Evolutionary conservation across 2,797 vertebrate species (phyloP).

Genomic region (Spinus pinus): DNA sequence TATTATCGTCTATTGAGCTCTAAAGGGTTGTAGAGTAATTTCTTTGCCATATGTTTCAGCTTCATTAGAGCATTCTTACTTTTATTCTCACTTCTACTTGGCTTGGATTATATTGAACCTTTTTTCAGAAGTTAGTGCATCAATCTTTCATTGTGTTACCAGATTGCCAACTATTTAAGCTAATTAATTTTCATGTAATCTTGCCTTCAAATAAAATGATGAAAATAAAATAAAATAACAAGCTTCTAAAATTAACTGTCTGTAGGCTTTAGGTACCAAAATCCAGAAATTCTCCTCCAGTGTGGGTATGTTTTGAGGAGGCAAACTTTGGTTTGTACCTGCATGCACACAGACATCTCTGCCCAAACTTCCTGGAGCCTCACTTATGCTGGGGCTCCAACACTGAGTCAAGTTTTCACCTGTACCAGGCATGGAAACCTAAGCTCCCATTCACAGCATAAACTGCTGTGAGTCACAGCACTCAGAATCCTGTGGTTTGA

Average conservation of each 20-base stretch:
- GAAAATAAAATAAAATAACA: fast-evolving
- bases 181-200: neutral
- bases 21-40: neutral
- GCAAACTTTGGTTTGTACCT: neutral
- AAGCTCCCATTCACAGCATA: neutral
- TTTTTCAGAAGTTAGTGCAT: neutral
- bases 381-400: neutral
- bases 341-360: neutral
- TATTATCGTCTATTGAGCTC: neutral
- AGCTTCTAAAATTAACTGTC: neutral
- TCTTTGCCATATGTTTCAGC: neutral
- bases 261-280: neutral
- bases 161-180: neutral
- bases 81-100: neutral
- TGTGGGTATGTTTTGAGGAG: neutral
- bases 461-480: neutral
- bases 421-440: neutral
- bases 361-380: neutral
- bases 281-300: neutral
- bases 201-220: neutral
- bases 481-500: neutral
- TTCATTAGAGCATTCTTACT: neutral
- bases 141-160: neutral
- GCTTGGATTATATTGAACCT: neutral
- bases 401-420: neutral